Base-by-base conservation (phyloP, 2,888 invertebrate species). In the Lochmaea capreae region DNA sequence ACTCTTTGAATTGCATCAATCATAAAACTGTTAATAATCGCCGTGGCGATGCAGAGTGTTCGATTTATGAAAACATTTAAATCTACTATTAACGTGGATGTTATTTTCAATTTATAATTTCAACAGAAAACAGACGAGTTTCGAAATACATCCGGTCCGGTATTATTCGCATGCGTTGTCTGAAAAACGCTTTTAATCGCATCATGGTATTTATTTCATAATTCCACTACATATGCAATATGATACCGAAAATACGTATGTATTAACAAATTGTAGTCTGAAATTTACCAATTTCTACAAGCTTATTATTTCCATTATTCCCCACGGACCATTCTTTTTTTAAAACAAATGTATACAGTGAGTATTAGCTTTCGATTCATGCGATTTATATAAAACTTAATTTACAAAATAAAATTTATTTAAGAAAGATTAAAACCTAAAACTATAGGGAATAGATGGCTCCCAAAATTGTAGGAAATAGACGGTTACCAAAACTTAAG, bases 141-240 rank as follows among this genome's bases (percentile, higher is more conserved):
- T 80, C 33, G 81, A 82, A 82, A 77, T 73, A 74, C 57, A 75
- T 58, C 76, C 58, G 67, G 76, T 16, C 76, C 75, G 72, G 75
- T 78, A 74, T 71, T 72, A 72, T 77, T 57, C 70, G 69, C 74
- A 75, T 74, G 74, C 73, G 63, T 69, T 75, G 72, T 72, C 14
- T 67, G 69, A 76, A 80, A 82, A 82, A 81, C 81, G 80, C 52
- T 81, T 82, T 83, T 83, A 84, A 84, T 83, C 83, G 83, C 80
- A 83, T 84, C 67, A 69, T 79, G 81, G 80, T 77, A 81, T 82
- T 83, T 81, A 83, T 83, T 83, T 82, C 78, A 81, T 82, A 82
- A 83, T 81, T 82, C 81, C 77, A 78, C 80, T 74, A 75, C 16
- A 54, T 74, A 65, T 67, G 73, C 73, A 46, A 66, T 68, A 72